Conservation (phyloP, 1,140 invertebrate genomes). For the Drosophila nigromelanica region DNA sequence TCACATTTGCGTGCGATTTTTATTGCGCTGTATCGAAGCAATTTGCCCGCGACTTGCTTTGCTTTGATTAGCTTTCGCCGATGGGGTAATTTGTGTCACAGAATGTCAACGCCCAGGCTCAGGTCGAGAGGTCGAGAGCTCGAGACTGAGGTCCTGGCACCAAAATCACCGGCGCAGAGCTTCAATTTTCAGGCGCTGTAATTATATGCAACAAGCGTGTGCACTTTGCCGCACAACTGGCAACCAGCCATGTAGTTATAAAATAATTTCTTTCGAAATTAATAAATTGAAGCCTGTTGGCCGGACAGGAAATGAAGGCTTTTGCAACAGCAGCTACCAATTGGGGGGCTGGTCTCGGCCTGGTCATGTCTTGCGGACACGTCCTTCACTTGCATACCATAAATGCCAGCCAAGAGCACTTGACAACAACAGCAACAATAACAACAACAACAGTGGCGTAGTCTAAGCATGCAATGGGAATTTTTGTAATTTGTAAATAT, state of each 20-base stretch:
- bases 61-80: conserved; percentile 74
- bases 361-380: conserved; percentile 19
- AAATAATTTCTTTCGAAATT: conserved; percentile 76
- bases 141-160: not conserved
- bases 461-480: not conserved
- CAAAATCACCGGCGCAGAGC: not conserved
- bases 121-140: not conserved
- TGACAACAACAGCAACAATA: conserved; percentile 12
- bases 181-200: conserved; percentile 36
- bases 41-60: conserved; percentile 68
- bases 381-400: conserved; percentile 40
- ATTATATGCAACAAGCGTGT: conserved; percentile 76
- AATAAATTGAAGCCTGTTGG: conserved; percentile 74
- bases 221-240: conserved; percentile 11
- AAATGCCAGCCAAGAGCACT: conserved; percentile 38
- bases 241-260: conserved; percentile 49
- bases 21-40: conserved; percentile 54
- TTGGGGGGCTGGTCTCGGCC: conserved; percentile 24
- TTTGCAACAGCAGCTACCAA: conserved; percentile 51
- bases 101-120: conserved; percentile 62
- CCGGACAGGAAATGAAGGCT: conserved; percentile 53
- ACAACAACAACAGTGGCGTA: conserved; percentile 12
- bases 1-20: conserved; percentile 77
- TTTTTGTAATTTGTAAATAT: not conserved
- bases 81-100: conserved; percentile 74